Evolutionary conservation across 2,888 invertebrate species (phyloP).

Genomic region (Bugula neritina): DNA sequence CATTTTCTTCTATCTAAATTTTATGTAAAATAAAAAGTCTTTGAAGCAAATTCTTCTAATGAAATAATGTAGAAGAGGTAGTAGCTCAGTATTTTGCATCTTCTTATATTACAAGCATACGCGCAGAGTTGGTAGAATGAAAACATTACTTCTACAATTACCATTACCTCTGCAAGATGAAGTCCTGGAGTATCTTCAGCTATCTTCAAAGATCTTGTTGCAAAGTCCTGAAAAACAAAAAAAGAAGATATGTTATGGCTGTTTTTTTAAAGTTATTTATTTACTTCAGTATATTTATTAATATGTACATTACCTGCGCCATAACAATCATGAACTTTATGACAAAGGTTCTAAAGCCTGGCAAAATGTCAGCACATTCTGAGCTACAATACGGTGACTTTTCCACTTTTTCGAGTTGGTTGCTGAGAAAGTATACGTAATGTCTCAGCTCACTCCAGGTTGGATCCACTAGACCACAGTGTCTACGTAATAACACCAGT

Average conservation of each 20-base stretch:
- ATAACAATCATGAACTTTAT: constrained; percentile 39
- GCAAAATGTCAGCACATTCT: constrained; percentile 34
- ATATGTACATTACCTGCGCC: constrained; percentile 35
- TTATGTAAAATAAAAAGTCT: too few species aligned
- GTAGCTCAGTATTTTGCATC: too few species aligned
- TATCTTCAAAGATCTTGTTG: constrained; percentile 39
- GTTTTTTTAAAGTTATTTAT: too few species aligned
- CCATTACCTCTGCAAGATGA: not conserved
- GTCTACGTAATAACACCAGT: constrained; percentile 33
- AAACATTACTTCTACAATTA: too few species aligned
- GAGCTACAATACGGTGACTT: constrained; percentile 35
- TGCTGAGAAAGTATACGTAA: constrained; percentile 41
- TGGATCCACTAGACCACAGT: constrained; percentile 37
- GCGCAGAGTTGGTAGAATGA: too few species aligned
- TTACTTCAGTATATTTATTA: not conserved
- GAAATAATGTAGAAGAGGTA: too few species aligned
- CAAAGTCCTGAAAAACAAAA: constrained; percentile 36
- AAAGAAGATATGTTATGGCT: too few species aligned
- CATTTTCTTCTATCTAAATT: constrained; percentile 27
- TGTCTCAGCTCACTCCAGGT: constrained; percentile 40
- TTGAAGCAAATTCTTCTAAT: too few species aligned
- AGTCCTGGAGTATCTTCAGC: constrained; percentile 37
- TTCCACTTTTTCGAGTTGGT: constrained; percentile 41
- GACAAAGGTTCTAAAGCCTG: constrained; percentile 39
- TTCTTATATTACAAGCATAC: too few species aligned